phyloP scores from a whole-genome alignment of 2,113 vertebrate genomes.

The Cinclus cinclus region DNA sequence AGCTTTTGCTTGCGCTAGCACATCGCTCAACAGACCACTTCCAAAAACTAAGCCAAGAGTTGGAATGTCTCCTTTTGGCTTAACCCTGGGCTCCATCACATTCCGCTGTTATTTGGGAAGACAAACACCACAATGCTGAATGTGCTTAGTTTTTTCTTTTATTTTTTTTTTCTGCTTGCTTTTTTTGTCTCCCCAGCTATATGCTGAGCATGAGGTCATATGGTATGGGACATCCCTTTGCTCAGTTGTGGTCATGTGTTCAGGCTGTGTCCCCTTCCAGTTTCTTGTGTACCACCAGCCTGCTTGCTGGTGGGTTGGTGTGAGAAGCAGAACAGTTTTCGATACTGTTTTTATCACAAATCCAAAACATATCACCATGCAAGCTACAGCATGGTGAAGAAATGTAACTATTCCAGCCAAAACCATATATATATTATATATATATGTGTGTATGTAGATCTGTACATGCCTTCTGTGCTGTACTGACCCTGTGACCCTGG shows the following conservation, averaged over 20 bases:
- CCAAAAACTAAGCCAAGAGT: background rate
- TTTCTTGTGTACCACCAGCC: background rate
- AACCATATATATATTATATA: background rate
- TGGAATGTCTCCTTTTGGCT: background rate
- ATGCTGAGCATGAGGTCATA: accelerated
- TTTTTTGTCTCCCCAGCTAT: background rate
- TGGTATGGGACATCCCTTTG: background rate
- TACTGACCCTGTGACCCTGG: background rate
- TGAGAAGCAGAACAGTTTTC: background rate
- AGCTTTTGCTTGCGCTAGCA: background rate
- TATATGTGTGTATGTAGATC: too few species aligned
- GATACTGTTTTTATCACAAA: background rate
- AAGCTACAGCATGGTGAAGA: background rate
- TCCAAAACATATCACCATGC: background rate
- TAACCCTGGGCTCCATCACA: accelerated
- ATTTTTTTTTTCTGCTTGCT: too few species aligned
- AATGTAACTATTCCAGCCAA: background rate
- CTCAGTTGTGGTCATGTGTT: background rate
- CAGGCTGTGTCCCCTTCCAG: background rate
- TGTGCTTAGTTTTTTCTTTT: background rate
- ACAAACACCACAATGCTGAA: accelerated
- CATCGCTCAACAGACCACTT: background rate
- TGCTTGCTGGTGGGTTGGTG: accelerated
- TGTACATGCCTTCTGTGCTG: background rate
- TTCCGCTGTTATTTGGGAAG: accelerated